Conservation (phyloP, 2,888 invertebrate species). For the Artemia sinica region DNA sequence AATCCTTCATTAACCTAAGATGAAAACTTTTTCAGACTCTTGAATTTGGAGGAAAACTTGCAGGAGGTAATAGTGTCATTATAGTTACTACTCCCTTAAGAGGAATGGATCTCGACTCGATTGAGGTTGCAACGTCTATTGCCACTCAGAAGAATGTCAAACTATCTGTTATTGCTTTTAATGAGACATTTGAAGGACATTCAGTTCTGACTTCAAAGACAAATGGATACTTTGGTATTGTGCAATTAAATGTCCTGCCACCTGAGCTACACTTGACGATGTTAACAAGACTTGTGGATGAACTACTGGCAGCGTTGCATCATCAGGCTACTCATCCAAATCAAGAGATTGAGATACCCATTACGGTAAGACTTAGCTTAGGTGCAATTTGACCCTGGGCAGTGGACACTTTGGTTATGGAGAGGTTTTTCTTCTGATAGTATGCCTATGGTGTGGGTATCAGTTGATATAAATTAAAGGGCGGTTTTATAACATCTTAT, state of each 20-base stretch:
- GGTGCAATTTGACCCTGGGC: no score
- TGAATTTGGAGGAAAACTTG: neutral
- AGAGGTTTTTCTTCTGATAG: no score
- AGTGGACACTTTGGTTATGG: no score
- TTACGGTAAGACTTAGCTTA: neutral
- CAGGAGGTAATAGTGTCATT: slow-evolving; percentile 3
- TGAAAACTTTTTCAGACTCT: neutral
- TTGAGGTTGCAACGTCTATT: neutral
- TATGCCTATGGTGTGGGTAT: no score
- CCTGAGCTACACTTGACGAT: neutral
- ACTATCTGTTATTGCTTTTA: neutral
- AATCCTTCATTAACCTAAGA: no score
- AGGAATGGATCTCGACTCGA: neutral
- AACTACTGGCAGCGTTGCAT: neutral
- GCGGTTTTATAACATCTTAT: no score
- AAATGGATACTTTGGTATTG: neutral
- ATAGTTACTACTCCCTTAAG: slow-evolving; percentile 10
- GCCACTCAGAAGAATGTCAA: slow-evolving; percentile 10
- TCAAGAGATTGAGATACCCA: slow-evolving; percentile 3
- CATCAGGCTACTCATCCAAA: neutral
- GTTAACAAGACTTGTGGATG: neutral
- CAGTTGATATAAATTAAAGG: no score
- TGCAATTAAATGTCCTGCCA: neutral
- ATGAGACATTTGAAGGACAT: slow-evolving; percentile 5
- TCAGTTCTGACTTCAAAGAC: slow-evolving; percentile 6